Evolutionary conservation across 2,797 vertebrate species (phyloP), one percentile per base, ranked within the genome.

Genomic region (Danio tinwini): DNA sequence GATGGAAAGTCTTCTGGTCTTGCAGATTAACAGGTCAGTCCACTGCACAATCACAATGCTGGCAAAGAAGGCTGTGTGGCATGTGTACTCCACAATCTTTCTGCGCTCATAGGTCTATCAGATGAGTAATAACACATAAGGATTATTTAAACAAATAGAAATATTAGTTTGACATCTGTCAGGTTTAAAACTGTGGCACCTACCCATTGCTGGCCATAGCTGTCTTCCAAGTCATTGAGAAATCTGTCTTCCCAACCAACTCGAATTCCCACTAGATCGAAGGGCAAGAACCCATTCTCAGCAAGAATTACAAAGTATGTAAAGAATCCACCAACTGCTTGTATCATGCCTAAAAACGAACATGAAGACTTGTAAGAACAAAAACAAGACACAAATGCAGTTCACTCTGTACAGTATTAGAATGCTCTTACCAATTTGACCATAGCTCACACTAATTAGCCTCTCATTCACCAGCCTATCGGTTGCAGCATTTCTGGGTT

Each of bases 381-480:
- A n/a, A 4, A 10, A 37, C 29, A 29, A 3, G 29, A 11, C 16
- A 5, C 40, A 3, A 12, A 29, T 7, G 9, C 8, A 29, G 45
- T 47, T 47, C 0, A 0, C 13, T 47, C 14, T 40, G 42, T 50
- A 52, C 0, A 21, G 17, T 45, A 7, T 5, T 3, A 16, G 21
- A 2, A 17, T 10, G 2, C 5, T n/a, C 93, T 93, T 90, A 98
- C 96, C 97, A 0, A 98, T 98, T 87, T 99, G 97, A 59, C 97
- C 97, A 0, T 98, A 99, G 47, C 97, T 96, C 90, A 98, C 98
- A 86, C 97, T 98, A 90, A 98, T 98, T 53, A 98, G 93, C 61
- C 97, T 90, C 74, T 98, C 96, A 0, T 98, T 98, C 89, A 98
- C 97, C 64, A 98, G 92, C 75, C 98, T 98, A 92, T 98, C 97